These are phyloP conservation scores for Anthopleura xanthogrammica DNA, from an alignment of 92 coral and sea anemone genomes.

Conservation along the genomic window DNA sequence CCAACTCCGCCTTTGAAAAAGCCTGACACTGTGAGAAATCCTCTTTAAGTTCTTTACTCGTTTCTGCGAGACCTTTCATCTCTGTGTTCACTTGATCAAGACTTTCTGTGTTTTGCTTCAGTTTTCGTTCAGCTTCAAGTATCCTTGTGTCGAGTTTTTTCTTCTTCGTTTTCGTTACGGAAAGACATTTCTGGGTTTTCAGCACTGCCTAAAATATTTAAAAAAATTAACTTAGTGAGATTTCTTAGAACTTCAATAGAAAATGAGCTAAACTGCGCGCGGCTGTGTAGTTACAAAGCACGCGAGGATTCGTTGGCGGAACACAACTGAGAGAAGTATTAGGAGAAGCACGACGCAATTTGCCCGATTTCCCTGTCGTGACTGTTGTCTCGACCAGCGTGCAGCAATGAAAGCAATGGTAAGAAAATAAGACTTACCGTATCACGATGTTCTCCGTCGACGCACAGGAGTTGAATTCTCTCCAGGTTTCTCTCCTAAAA, in stretches of 20 bases:
- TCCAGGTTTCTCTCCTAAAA: conserved; percentile 65
- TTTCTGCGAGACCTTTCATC: conserved; percentile 43
- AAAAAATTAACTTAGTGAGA: no score
- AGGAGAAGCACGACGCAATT: no score
- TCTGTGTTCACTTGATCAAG: conserved; percentile 67
- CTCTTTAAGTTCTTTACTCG: conserved; percentile 34
- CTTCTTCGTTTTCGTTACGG: conserved; percentile 75
- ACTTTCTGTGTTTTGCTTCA: conserved; percentile 64
- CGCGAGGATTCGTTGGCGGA: no score
- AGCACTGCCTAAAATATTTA: conserved; percentile 49
- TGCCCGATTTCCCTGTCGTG: no score
- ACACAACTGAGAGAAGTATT: no score
- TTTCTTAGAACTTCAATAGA: no score
- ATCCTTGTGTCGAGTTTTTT: conserved; percentile 65
- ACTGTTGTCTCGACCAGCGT: no score
- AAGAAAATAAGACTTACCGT: conserved; percentile 41
- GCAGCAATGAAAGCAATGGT: neutral
- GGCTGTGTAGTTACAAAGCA: no score
- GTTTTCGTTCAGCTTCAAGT: conserved; percentile 54
- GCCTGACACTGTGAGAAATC: conserved; percentile 43
- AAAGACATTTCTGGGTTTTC: conserved; percentile 59
- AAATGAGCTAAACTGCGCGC: no score
- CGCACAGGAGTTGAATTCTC: conserved; percentile 67
- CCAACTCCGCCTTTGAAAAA: conserved; percentile 51
- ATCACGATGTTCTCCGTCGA: conserved; percentile 58